Percentiles rank a stretch among this genome's conserved stretches.
Conservation (phyloP, 2,113 vertebrate genomes). For the Pseudopipra pipra region DNA sequence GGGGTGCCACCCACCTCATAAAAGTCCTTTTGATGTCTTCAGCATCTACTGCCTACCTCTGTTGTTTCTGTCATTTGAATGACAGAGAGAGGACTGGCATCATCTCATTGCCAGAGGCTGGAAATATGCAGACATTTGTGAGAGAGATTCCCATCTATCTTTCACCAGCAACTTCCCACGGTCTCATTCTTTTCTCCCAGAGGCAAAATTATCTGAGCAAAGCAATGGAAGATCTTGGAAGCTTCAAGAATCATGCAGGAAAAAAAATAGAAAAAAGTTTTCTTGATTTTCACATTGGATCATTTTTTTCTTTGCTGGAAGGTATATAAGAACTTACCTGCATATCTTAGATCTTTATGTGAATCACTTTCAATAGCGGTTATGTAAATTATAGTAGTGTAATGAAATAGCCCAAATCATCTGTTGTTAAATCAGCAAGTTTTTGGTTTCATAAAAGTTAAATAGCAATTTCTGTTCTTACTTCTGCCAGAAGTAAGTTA, state of each 20-base stretch:
- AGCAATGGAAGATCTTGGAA: not conserved
- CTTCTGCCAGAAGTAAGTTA: not conserved
- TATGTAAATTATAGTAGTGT: not conserved
- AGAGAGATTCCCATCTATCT: not conserved
- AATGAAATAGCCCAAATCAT: not conserved
- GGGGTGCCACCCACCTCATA: not conserved
- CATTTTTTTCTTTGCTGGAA: not conserved
- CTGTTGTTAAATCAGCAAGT: not conserved
- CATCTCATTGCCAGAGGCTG: not conserved
- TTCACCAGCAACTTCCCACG: not conserved
- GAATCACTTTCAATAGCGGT: not conserved
- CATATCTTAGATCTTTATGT: not conserved
- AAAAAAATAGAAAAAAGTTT: not conserved
- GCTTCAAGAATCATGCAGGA: not conserved
- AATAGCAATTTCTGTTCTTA: not conserved
- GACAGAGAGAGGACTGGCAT: not conserved
- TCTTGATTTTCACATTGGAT: not conserved
- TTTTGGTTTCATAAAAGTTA: not conserved
- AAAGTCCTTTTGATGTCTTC: not conserved
- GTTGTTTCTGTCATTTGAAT: not conserved
- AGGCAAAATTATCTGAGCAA: not conserved
- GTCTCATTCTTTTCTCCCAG: not conserved
- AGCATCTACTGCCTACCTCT: not conserved
- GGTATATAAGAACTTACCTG: not conserved
- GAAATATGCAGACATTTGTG: not conserved